These are phyloP conservation scores for Aporophyla lueneburgensis DNA, from an alignment of 2,888 invertebrate genomes.

Conservation along the genomic window DNA sequence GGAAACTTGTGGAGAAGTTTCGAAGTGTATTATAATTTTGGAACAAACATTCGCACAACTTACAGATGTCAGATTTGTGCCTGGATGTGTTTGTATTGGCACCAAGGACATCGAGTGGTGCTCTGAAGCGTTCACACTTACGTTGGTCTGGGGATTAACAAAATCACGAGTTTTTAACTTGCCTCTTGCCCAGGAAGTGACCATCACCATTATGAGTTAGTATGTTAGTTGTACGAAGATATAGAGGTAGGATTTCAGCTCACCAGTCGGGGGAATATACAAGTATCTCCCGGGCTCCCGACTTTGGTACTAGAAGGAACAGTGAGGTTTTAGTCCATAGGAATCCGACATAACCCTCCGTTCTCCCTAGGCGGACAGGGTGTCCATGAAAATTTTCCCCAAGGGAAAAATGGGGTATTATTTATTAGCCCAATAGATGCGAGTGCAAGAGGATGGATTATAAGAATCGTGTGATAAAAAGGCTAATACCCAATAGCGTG, in stretches of 20 bases:
- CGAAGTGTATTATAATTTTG: constrained; percentile 10
- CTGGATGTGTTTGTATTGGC: constrained; percentile 38
- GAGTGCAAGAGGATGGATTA: background rate
- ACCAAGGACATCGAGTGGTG: constrained; percentile 43
- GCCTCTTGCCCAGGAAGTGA: constrained; percentile 14
- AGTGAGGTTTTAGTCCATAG: no score
- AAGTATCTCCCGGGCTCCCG: no score
- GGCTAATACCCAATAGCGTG: constrained; percentile 8
- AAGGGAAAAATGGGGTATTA: no score
- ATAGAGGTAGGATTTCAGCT: background rate
- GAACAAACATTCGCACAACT: constrained; percentile 30
- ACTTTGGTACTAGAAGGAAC: no score
- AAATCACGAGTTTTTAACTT: constrained; percentile 30
- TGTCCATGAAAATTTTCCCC: no score
- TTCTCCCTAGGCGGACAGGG: no score
- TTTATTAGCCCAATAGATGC: background rate
- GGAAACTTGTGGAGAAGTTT: background rate
- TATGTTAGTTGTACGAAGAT: background rate
- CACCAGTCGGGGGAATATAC: no score
- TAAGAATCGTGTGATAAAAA: constrained; percentile 20
- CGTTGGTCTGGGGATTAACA: constrained; percentile 53
- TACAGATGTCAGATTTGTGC: constrained; percentile 43
- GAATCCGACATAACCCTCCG: no score
- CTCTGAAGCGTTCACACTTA: constrained; percentile 52
- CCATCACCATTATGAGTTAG: constrained; percentile 28